These are phyloP conservation scores for Novumbra hubbsi DNA, from an alignment of 2,797 vertebrate species.

Conservation along the genomic window DNA sequence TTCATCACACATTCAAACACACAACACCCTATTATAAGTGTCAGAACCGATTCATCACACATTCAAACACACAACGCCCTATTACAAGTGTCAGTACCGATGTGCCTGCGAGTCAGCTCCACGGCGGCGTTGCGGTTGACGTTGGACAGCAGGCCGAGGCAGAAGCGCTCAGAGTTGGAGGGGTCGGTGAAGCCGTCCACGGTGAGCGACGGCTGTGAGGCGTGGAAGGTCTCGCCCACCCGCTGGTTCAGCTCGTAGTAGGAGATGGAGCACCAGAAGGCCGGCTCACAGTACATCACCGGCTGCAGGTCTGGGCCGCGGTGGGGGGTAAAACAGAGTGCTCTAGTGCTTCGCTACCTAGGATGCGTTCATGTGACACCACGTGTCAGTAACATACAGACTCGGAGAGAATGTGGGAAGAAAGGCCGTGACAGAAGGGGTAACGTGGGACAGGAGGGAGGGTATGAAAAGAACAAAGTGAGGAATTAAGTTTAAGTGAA, in stretches of 20 bases:
- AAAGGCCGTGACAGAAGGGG: neutral
- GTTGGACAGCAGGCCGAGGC: conserved; percentile 93
- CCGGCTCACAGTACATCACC: conserved; percentile 96
- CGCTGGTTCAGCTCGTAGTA: conserved; percentile 99
- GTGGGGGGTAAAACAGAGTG: neutral
- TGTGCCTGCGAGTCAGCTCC: conserved; percentile 93
- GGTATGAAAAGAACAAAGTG: neutral
- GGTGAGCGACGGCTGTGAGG: conserved; percentile 96
- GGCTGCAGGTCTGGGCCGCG: conserved; percentile 88
- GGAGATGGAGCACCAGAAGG: conserved; percentile 99
- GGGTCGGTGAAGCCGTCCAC: conserved; percentile 98
- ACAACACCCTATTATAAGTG: neutral
- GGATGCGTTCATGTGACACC: neutral
- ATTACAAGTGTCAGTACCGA: conserved; percentile 72
- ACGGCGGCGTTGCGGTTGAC: conserved; percentile 95
- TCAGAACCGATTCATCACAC: conserved; percentile 81
- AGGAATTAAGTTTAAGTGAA: neutral
- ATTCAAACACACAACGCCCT: neutral
- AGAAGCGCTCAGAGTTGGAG: conserved; percentile 98
- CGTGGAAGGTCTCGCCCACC: conserved; percentile 97
- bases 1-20: neutral
- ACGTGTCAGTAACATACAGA: neutral
- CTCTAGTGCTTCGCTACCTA: neutral
- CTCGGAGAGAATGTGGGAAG: neutral
- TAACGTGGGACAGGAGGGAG: neutral